These are phyloP conservation scores for Procambarus virginalis DNA, from an alignment of 1,140 invertebrate genomes.

Conservation along the genomic window DNA sequence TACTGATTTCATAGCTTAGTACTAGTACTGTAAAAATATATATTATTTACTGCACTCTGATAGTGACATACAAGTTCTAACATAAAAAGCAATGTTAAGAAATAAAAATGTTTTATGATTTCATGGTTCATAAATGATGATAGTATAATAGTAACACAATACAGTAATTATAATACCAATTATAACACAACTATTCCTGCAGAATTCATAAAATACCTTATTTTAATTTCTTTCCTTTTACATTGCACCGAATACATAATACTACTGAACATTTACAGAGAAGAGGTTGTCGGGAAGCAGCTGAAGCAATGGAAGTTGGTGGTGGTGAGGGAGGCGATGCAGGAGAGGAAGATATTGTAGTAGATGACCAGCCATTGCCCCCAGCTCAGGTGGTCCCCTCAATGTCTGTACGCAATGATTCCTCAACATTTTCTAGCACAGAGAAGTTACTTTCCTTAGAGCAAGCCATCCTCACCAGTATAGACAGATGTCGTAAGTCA, in stretches of 20 bases:
- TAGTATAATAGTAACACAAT: no score
- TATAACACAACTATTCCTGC: no score
- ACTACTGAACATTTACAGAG: conserved; percentile 72
- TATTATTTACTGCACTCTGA: no score
- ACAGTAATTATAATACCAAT: no score
- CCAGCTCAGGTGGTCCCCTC: conserved; percentile 38
- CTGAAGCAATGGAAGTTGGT: conserved; percentile 69
- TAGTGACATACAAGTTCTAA: no score
- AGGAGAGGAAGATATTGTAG: conserved; percentile 85
- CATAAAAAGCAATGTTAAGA: no score
- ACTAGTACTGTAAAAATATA: no score
- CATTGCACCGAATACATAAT: background rate
- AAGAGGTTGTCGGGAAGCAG: conserved; percentile 80
- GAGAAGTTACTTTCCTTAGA: conserved; percentile 90
- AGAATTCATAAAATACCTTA: no score
- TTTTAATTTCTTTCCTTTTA: no score
- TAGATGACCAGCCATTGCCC: conserved; percentile 77
- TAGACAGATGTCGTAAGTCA: conserved; percentile 87
- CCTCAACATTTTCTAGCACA: conserved; percentile 75
- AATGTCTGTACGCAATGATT: conserved; percentile 11
- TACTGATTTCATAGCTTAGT: no score
- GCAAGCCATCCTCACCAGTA: conserved; percentile 92
- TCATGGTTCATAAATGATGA: no score
- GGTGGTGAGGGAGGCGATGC: conserved; percentile 69
- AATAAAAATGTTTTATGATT: no score